Evolutionary conservation across 2,113 vertebrate genomes (phyloP), one percentile per base, ranked within the genome.

Genomic region (Protobothrops flavoviridis): DNA sequence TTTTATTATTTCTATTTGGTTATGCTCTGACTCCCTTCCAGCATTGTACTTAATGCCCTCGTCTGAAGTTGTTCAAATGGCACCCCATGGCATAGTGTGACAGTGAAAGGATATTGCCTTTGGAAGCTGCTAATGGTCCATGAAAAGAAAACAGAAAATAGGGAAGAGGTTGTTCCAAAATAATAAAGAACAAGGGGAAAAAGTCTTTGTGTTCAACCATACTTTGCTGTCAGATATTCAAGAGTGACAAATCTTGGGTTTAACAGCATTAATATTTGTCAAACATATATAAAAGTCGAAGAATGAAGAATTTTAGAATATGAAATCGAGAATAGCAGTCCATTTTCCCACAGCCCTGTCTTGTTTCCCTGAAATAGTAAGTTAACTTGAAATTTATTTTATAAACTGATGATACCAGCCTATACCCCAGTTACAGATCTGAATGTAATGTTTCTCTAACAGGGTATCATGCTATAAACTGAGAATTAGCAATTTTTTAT

Each of bases 1-100:
- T 95, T 98, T 98, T 98, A 98, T 98, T 98, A 98, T 98, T 98
- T 98, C 98, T 98, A 98, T 98, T 97, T 97, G 96, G 97, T 98
- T 98, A 97, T 97, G 97, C 97, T 98, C 97, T 98, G 97, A 98
- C 97, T 98, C 96, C 96, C 97, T 97, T 98, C 97, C 98, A 98
- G 97, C 98, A 98, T 97, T 94, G 94, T 96, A 97, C 97, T 98
- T 98, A 98, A 98, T 98, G 97, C 95, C 96, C 96, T 97, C 94
- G 69, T 97, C 97, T 98, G 96, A 98, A 98, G 97, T 98, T 98
- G 97, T 96, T 93, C 97, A 96, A 98, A 98, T 57, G 96, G 97
- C 96, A 97, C 97, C 98, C 98, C 92, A 96, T 97, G 97, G 98
- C 97, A 97, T 95, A 97, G 97, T 97, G 97, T 97, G 97, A 97